Base-by-base conservation (phyloP, 2,113 vertebrate species). In the Clarias batrachus region DNA sequence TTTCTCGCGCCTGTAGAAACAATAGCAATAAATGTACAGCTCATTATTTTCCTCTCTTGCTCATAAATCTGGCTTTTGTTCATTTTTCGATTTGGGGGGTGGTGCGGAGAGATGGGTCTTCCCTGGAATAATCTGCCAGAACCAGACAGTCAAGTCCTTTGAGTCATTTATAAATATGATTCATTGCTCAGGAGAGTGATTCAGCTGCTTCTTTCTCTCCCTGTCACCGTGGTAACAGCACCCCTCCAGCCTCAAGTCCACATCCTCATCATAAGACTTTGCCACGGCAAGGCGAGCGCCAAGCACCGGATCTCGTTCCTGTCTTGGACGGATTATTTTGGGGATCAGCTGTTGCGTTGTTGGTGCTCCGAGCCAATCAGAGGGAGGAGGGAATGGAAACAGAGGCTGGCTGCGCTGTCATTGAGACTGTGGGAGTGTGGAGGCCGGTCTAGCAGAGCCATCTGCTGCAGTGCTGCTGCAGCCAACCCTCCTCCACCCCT, bases 381-480 rank as follows among this genome's bases (percentile, higher is more conserved):
- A 60, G 57, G 19, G 60, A 33, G 56, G 70, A 62, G 70, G 78
- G 11, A 66, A 57, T 54, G 76, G 60, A 48, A 65, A 52, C 27
- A 23, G 65, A 57, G 59, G 52, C 33, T 74, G 87, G 30, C 57
- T 76, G 68, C 9, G 56, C 41, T 85, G 66, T 65, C 82, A 62
- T 41, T 79, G 85, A 73, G 62, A 41, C 85, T 79, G 83, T 76
- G 66, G 52, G 79, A 65, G 79, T 70, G 57, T 84, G 57, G 48
- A 80, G 83, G 63, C 60, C 25, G 82, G 82, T 87, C 87, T 87
- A 87, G 62, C 82, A 80, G 68, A 89, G 86, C 88, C 86, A 89
- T 90, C 86, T 90, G 86, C 89, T 85, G 86, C 88, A 89, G 89
- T 89, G 77, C 60, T 63, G 41, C 86, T 90, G 84, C 85, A 89